Evolutionary conservation across 2,113 vertebrate genomes (phyloP), one percentile per base, ranked within the genome.

Genomic region (Columba livia): DNA sequence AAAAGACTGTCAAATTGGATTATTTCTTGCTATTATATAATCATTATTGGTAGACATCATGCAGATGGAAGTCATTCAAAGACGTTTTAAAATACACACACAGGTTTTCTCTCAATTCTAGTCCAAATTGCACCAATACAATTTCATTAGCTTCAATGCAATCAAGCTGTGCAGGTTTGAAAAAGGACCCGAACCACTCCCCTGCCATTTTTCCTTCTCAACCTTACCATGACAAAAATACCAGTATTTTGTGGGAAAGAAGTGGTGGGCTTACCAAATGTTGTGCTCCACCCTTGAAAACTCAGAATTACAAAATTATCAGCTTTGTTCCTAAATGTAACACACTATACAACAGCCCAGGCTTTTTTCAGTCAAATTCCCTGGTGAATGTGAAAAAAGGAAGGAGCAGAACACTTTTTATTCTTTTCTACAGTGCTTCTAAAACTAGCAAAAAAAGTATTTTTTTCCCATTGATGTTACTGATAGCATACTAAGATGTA

Each of bases 291-390:
- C 85, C 80, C 62, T 92, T 85, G 81, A 80, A 96, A 96, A 56
- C 65, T 81, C 77, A 93, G 65, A 95, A 95, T 57, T 61, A 93
- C 44, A 95, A 93, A 88, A 94, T 74, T 81, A 74, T 81, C 47
- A 2, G 73, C 85, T 92, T 65, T 82, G 36, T 82, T 97, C 78
- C 94, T 89, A 94, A 97, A 91, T 57, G 91, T 24, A 93, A 92
- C 65, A 65, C 15, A 71, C 61, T 73, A 79, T 14, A 90, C 44
- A 94, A 91, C 66, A 88, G 47, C 65, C 90, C 69, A 85, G 78
- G 91, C 74, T 77, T 90, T 90, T 89, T 84, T 85, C 69, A 80
- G 69, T 38, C 56, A 61, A 96, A 96, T 95, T 93, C 72, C 72
- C 79, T 57, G 19, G 64, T 92, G 93, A 96, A 79, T 36, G 31